Conservation (phyloP, 2,888 invertebrate genomes). For the Drosophila yooni region DNA sequence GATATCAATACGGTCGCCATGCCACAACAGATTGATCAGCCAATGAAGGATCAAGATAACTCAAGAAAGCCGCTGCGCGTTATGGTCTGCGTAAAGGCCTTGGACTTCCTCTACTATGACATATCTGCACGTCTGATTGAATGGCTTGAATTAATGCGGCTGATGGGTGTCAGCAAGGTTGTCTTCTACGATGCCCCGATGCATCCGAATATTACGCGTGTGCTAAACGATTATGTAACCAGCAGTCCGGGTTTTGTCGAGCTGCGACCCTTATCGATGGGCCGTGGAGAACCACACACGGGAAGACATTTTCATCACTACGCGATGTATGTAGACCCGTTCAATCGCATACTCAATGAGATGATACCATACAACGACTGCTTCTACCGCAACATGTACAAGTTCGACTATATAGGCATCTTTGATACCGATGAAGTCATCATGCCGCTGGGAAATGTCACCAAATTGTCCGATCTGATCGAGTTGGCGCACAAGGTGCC, state of each 20-base stretch:
- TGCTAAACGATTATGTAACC: slow-evolving; percentile 87
- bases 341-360: slow-evolving; percentile 96
- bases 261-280: slow-evolving; percentile 91
- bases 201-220: slow-evolving; percentile 94
- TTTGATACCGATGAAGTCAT: slow-evolving; percentile 97
- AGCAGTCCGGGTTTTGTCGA: slow-evolving; percentile 87
- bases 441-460: slow-evolving; percentile 90
- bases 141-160: slow-evolving; percentile 95
- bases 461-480: slow-evolving; percentile 91
- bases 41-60: background rate
- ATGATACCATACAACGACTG: slow-evolving; percentile 98
- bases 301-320: slow-evolving; percentile 93
- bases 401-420: slow-evolving; percentile 93
- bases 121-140: slow-evolving; percentile 94
- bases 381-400: slow-evolving; percentile 95
- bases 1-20: too few relatives aligned
- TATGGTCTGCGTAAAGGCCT: slow-evolving; percentile 85
- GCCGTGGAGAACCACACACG: slow-evolving; percentile 95
- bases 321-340: slow-evolving; percentile 93
- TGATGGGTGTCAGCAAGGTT: slow-evolving; percentile 94
- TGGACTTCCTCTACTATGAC: slow-evolving; percentile 95
- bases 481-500: slow-evolving; percentile 85
- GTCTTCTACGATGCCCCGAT: slow-evolving; percentile 94
- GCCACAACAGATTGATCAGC: background rate
- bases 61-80: slow-evolving; percentile 11